Conservation (phyloP, 2,888 invertebrate genomes). For the Caenorhabditis sp. region DNA sequence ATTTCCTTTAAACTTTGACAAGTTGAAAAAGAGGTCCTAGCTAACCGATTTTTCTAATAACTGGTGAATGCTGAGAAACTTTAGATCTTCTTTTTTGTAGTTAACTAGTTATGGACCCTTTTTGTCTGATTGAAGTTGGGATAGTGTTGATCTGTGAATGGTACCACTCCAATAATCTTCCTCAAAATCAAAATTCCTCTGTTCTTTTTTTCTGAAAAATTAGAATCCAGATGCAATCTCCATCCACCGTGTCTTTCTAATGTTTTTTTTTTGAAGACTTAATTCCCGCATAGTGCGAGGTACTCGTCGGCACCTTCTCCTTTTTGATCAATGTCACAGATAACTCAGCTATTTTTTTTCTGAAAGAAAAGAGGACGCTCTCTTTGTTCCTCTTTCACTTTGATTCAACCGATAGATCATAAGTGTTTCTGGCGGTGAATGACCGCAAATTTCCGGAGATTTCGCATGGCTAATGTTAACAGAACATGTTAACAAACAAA, state of each 20-base stretch:
- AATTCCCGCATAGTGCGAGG: constrained; percentile 44
- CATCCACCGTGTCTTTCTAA: background rate
- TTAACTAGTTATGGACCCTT: too few species aligned
- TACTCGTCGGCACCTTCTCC: constrained; percentile 40
- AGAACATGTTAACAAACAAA: constrained; percentile 34
- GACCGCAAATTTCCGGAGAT: constrained; percentile 55
- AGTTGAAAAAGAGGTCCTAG: too few species aligned
- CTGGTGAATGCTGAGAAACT: too few species aligned
- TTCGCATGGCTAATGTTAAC: constrained; percentile 43
- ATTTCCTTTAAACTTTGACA: too few species aligned
- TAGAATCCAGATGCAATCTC: constrained; percentile 16
- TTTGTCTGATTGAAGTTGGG: too few species aligned
- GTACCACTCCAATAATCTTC: background rate
- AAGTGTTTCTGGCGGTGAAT: constrained; percentile 59
- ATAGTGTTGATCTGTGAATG: too few species aligned
- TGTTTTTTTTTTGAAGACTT: constrained; percentile 28
- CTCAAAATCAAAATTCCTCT: background rate
- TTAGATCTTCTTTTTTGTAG: too few species aligned
- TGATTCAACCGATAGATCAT: constrained; percentile 59
- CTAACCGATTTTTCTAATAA: too few species aligned
- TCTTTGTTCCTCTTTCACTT: constrained; percentile 29
- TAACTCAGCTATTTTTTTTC: constrained; percentile 47
- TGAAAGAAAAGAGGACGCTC: constrained; percentile 28
- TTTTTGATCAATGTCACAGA: constrained; percentile 40
- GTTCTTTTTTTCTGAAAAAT: too few species aligned